Evolutionary conservation across 2,888 invertebrate genomes (phyloP), one percentile per base, ranked within the genome.

Genomic region (Amphipyra berbera): DNA sequence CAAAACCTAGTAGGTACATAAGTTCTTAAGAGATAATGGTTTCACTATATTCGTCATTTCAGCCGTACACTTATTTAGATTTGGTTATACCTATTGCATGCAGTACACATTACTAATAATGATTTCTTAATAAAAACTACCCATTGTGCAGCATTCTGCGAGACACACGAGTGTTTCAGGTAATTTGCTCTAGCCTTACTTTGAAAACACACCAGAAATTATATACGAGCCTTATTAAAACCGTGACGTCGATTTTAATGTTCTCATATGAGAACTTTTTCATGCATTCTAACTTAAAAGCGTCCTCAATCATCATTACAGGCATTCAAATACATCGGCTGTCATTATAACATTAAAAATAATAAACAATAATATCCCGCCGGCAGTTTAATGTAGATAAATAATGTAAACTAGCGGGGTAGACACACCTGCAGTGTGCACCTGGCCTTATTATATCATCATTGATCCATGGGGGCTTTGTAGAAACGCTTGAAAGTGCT

Each of bases 381-480:
- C 27, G 15, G 33, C 50, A 37, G 44, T 63, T 61, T 62, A 55
- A 40, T 41, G 46, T 56, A 44, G 42, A 57, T 64, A 59, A 42
- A 67, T 52, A 49, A 56, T 74, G 14, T 40, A 46, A 64, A 58
- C 40, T 55, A 45, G 46, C 35, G 40, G 61, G 66, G 50, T 30
- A 30, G 12, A 41, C 64, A 50, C 79, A 81, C 81, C 81, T 80
- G 80, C 81, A 37, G 33, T 27, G 30, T 63, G 68, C 80, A 80
- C 81, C 81, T 79, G 80, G 81, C 73, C 10, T 68, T 67, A 46
- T 64, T 53, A 53, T 52, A 54, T 52, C 50, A 48, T 42, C 42
- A 62, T 66, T 68, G 52, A 66, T 56, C 68, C 53, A 44, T 48
- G 41, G 62, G 68, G 72, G 46, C 14, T 61, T 37, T 45, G 27